Conservation (phyloP, 1,140 invertebrate genomes). For the Centruroides vittatus region DNA sequence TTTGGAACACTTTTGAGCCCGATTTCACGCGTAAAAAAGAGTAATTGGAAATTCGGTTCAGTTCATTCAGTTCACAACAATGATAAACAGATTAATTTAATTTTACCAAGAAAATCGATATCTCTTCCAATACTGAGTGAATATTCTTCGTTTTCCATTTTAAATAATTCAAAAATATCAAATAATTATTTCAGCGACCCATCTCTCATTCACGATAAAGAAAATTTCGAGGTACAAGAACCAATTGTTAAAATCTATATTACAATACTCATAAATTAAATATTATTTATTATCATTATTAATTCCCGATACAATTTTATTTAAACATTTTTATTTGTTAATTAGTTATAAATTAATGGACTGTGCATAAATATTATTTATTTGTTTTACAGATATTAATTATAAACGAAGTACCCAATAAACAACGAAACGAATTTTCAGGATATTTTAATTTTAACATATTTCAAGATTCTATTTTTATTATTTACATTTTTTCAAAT, state of each 20-base stretch:
- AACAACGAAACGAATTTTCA: conserved; percentile 45
- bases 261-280: conserved; percentile 39
- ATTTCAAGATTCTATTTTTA: conserved; percentile 68
- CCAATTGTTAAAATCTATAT: no score
- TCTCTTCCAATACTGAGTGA: neutral
- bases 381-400: conserved; percentile 15
- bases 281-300: conserved; percentile 48
- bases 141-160: no score
- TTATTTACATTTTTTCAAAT: conserved; percentile 83
- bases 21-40: neutral
- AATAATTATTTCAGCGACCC: conserved; percentile 55
- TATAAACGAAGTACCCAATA: conserved; percentile 23
- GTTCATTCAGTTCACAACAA: neutral
- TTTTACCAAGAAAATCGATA: neutral
- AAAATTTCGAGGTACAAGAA: no score
- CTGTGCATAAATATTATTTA: conserved; percentile 7
- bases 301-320: conserved; percentile 28
- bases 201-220: conserved; percentile 46
- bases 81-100: neutral
- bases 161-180: conserved; percentile 3
- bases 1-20: conserved; percentile 25
- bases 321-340: conserved; percentile 31
- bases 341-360: conserved; percentile 21
- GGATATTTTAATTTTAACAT: conserved; percentile 75
- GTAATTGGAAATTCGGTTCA: neutral